These are phyloP conservation scores for Megalonaias nervosa DNA, from an alignment of 1,140 invertebrate species.

Conservation along the genomic window DNA sequence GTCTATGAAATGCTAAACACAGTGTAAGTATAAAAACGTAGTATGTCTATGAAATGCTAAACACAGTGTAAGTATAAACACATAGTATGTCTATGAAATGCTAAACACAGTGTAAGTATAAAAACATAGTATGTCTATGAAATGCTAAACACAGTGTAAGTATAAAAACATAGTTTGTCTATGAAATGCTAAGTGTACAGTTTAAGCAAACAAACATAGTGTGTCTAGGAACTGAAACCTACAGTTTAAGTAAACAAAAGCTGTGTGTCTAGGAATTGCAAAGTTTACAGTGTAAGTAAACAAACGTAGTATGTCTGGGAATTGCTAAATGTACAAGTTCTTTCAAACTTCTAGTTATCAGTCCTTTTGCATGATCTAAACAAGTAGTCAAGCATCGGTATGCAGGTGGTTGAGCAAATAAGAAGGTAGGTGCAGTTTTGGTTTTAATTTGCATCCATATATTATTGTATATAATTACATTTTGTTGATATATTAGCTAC, in stretches of 20 bases:
- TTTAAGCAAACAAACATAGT: background rate
- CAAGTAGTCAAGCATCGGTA: background rate
- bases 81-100: background rate
- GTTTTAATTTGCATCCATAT: background rate
- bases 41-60: slow-evolving; percentile 2
- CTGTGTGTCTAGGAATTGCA: too few relatives aligned
- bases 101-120: slow-evolving; percentile 4
- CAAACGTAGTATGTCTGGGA: too few relatives aligned
- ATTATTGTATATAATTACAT: background rate
- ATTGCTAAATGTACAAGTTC: too few relatives aligned
- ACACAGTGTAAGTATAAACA: background rate
- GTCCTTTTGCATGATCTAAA: too few relatives aligned
- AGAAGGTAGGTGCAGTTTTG: background rate
- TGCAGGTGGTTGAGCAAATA: background rate
- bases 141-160: slow-evolving; percentile 3
- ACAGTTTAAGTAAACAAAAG: too few relatives aligned
- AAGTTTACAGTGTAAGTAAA: too few relatives aligned
- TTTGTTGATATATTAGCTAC: background rate
- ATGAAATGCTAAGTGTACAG: too few relatives aligned
- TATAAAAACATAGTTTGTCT: too few relatives aligned
- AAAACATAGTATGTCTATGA: too few relatives aligned
- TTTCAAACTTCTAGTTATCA: too few relatives aligned
- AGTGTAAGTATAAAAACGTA: background rate
- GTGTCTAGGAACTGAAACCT: too few relatives aligned
- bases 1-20: background rate